Conservation (phyloP, 1,140 invertebrate species). For the Leptinotarsa texana region DNA sequence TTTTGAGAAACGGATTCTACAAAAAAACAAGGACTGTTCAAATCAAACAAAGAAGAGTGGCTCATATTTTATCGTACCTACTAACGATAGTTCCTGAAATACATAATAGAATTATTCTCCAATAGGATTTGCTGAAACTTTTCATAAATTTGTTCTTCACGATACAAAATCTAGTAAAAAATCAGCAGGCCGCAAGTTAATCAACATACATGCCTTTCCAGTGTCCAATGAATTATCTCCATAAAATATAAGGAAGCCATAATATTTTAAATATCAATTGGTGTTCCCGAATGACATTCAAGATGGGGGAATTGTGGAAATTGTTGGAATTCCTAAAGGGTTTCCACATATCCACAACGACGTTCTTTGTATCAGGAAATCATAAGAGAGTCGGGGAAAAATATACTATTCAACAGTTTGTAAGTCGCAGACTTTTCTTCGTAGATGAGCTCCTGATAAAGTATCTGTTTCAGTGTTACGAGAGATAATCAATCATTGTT, state of each 20-base stretch:
- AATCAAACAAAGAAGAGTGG: too few species aligned
- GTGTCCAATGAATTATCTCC: not conserved
- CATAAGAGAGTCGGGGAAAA: not conserved
- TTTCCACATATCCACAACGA: not conserved
- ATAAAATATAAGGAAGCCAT: not conserved
- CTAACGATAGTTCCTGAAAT: too few species aligned
- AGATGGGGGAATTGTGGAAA: not conserved
- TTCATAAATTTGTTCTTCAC: not conserved
- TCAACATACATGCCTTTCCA: not conserved
- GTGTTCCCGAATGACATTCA: not conserved
- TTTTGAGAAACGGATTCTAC: too few species aligned
- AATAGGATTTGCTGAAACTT: too few species aligned
- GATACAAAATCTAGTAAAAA: not conserved
- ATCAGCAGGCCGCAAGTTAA: not conserved
- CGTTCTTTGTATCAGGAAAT: not conserved
- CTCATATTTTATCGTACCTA: too few species aligned
- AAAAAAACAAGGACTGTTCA: too few species aligned
- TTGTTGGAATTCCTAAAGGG: conserved; percentile 1
- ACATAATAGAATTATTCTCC: too few species aligned
- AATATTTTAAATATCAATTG: not conserved
- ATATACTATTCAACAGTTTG: not conserved
- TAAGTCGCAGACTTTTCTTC: not conserved
- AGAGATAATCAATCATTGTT: not conserved
- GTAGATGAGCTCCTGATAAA: not conserved
- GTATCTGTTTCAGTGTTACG: not conserved